Base-by-base conservation (phyloP, 2,113 vertebrate species). In the Microcebus griseorufus region DNA sequence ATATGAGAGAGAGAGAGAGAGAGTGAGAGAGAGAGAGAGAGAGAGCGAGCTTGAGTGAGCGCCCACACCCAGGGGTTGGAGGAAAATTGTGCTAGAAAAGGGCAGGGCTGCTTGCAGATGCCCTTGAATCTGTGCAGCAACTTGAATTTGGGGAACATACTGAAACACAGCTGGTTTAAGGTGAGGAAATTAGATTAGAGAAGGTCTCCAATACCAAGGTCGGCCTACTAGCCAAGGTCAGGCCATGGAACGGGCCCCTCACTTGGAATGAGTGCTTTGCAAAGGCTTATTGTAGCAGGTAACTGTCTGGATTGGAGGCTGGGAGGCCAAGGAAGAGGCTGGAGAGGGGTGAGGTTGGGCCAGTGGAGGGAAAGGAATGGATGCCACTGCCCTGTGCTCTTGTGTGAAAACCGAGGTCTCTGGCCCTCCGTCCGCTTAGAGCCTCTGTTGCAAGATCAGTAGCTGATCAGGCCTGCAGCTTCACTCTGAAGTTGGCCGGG, bases 391-490 rank as follows among this genome's bases (percentile, higher is more conserved):
- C 5, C 32, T 39, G 13, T 17, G 78, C 3, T 5, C 5, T 22
- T 4, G 0, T 70, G 13, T 72, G 39, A 51, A 78, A n/a, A 18
- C 34, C 58, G 2, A 9, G 23, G 39, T 13, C 60, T 62, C 13
- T 80, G 53, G 20, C 8, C 39, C 9, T 95, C 53, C 2, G 42
- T 9, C 11, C 1, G 13, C 6, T 16, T 39, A 27, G 25, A 62
- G 29, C 7, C 9, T 84, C 75, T 42, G n/a, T 83, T 90, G 9
- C 42, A 65, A 53, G 25, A 51, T 87, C 34, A 80, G 29, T 80
- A 14, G 25, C 37, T 72, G 3, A 45, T 88, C 6, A 79, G 70
- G 80, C 81, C 55, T 90, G 94, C 94, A 94, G 34, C 39, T 72
- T 91, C 53, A 23, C 79, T 7, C 37, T 87, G 42, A 37, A 90